phyloP scores from a whole-genome alignment of 1,140 invertebrate species.

The Myzus persicae region DNA sequence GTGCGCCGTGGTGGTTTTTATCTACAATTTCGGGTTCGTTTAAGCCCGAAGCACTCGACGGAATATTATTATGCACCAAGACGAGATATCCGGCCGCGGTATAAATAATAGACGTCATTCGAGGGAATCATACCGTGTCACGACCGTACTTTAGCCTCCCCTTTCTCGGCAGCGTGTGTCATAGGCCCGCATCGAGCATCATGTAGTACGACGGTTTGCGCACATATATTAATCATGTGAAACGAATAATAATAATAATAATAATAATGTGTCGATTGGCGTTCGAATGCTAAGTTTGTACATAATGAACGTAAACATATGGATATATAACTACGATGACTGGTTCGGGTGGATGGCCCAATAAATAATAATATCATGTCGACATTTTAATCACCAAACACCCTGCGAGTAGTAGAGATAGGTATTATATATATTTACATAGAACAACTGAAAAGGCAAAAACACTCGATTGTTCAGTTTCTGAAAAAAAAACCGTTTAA shows the following conservation, averaged over 20 bases:
- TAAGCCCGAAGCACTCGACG: background rate
- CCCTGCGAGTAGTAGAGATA: background rate
- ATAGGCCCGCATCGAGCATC: background rate
- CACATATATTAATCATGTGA: background rate
- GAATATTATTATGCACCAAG: no score
- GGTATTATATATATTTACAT: background rate
- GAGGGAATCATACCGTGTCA: background rate
- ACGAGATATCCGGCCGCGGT: background rate
- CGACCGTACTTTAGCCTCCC: background rate
- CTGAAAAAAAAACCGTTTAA: background rate
- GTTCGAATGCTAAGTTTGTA: background rate
- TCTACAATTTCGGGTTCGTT: background rate
- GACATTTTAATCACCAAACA: background rate
- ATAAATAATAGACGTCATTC: background rate
- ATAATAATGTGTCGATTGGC: background rate
- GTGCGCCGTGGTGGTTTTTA: background rate
- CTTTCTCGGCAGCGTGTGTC: background rate
- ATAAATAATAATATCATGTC: background rate
- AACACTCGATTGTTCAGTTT: background rate
- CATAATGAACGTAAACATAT: background rate
- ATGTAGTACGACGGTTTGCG: background rate
- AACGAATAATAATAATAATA: background rate
- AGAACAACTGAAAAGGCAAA: background rate
- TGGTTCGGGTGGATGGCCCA: background rate
- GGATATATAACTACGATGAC: no score